Evolutionary conservation across 37 sponge, comb jelly and placozoan species (phyloP), one percentile per base, ranked within the genome.

Genomic region (Oopsacas minuta): DNA sequence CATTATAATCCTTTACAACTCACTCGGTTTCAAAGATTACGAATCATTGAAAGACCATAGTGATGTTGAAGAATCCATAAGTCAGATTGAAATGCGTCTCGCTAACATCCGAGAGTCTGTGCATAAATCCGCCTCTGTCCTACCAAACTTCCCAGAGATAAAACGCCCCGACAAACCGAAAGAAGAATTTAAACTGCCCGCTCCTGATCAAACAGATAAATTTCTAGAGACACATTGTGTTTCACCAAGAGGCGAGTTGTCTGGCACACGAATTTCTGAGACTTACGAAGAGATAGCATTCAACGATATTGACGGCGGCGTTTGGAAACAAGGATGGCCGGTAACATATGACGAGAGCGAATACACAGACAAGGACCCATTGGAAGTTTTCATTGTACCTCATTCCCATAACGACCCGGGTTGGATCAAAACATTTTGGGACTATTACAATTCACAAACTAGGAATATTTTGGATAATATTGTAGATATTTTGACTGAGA

Each of bases 351-450:
- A 37, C 3, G 84, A 85, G 53, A 38, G 36, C 10, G 52, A 36
- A 51, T 88, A 84, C 25, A 8, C 37, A 17, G 23, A 81, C 0
- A 36, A 85, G 37, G 83, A 92, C 0, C 93, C 90, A 5, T 85
- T 96, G 0, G 83, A 87, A 39, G 94, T 96, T 51, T 93, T 94
- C 52, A 82, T 96, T 0, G 92, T 93, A 0, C 96, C 96, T 0
- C 96, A 96, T 52, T 94, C 96, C 10, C 96, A 96, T 86, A 92
- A 92, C 86, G 96, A 96, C 85, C 96, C 96, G 23, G 95, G 95
- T 0, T 94, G 95, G 95, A 32, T 94, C 39, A 85, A 83, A 53
- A 92, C 93, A 22, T 92, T 93, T 89, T 85, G 89, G 84, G 87
- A 90, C 1, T 94, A 94, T 42, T 94, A 92, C 38, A 7, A 10